Conservation (phyloP, 2,888 invertebrate species). For the Brachyopa scutellaris region DNA sequence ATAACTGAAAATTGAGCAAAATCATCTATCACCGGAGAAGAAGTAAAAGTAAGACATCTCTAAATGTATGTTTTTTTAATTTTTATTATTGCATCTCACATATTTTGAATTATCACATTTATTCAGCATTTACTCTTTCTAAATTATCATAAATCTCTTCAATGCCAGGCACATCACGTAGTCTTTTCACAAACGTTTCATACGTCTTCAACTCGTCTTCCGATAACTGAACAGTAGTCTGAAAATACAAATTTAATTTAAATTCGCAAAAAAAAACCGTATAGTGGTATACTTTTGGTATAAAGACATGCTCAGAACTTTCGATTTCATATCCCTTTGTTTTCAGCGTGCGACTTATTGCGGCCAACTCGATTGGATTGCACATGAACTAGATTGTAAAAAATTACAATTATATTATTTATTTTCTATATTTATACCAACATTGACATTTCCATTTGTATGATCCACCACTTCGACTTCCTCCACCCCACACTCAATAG, state of each 20-base stretch:
- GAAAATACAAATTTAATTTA: constrained; percentile 81
- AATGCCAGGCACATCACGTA: constrained; percentile 84
- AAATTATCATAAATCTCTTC: constrained; percentile 85
- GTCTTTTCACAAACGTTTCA: constrained; percentile 82
- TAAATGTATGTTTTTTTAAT: no score
- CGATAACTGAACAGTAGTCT: constrained; percentile 81
- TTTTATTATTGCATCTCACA: no score
- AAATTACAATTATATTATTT: no score
- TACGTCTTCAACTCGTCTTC: constrained; percentile 82
- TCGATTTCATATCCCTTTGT: constrained; percentile 76
- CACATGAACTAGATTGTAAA: constrained; percentile 84
- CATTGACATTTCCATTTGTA: constrained; percentile 78
- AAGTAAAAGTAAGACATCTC: no score
- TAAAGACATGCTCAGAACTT: constrained; percentile 77
- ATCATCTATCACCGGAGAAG: no score
- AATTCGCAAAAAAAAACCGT: neutral
- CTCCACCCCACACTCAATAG: constrained; percentile 87
- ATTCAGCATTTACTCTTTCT: no score
- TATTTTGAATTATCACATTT: no score
- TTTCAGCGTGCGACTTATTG: constrained; percentile 82
- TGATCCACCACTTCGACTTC: constrained; percentile 84
- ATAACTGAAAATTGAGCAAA: no score
- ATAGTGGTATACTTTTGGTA: constrained; percentile 76
- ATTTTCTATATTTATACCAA: constrained; percentile 63
- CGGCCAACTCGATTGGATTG: constrained; percentile 82